A percentile compares a stretch with the other conserved stretches of the same genome.
These are phyloP conservation scores for Heteronetta atricapilla DNA, from an alignment of 2,113 vertebrate genomes.

Conservation along the genomic window DNA sequence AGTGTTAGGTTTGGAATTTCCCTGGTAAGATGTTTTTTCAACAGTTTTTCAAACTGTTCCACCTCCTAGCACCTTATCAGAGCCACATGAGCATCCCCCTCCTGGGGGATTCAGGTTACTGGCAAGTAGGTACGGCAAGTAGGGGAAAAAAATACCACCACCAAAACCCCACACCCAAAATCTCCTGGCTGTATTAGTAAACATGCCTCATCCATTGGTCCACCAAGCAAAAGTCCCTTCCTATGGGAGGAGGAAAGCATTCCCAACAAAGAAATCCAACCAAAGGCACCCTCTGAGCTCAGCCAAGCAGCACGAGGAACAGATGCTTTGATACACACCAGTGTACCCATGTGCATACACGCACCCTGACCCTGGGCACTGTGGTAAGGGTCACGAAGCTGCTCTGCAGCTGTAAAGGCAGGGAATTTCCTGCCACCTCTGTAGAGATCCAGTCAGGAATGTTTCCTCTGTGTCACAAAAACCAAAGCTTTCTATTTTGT, in stretches of 20 bases:
- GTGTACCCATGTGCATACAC: accelerated
- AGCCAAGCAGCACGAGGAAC: neutral
- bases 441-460: neutral
- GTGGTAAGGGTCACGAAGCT: accelerated
- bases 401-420: neutral
- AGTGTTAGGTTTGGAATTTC: neutral
- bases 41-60: neutral
- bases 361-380: neutral
- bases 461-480: neutral
- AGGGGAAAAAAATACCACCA: neutral
- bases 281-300: neutral
- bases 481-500: neutral
- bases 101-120: neutral
- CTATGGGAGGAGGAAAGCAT: neutral
- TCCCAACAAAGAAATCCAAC: neutral
- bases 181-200: neutral
- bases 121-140: neutral
- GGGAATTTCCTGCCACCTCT: neutral
- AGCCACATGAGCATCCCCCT: neutral
- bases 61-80: neutral
- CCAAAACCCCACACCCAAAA: neutral
- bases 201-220: neutral
- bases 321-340: accelerated
- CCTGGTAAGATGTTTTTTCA: neutral
- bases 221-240: neutral